Percentiles rank a stretch among this genome's conserved stretches.
Evolutionary conservation across 2,888 invertebrate genomes (phyloP).

Genomic region (Drosophila greeni): DNA sequence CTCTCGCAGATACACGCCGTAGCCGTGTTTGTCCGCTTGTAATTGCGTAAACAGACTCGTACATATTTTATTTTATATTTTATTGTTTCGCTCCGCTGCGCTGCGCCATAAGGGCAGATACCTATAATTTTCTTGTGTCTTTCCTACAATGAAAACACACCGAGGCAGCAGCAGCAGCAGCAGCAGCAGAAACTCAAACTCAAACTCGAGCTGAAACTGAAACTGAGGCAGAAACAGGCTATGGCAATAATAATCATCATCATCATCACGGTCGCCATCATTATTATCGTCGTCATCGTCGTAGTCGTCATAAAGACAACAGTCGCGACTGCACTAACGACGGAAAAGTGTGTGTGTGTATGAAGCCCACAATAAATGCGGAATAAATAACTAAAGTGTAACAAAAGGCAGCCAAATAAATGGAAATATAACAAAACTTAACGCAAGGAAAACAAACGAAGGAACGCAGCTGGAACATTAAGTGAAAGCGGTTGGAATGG

Average conservation of each 20-base stretch:
- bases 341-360: constrained; percentile 47
- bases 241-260: constrained; percentile 53
- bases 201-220: constrained; percentile 19
- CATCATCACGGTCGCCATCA: constrained; percentile 33
- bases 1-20: constrained; percentile 14
- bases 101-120: constrained; percentile 74
- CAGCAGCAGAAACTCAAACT: constrained; percentile 28
- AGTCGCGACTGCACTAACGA: constrained; percentile 70
- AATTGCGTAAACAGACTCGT: constrained; percentile 75
- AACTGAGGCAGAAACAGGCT: constrained; percentile 44
- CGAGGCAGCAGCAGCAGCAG: constrained; percentile 33
- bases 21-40: constrained; percentile 64
- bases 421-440: constrained; percentile 66
- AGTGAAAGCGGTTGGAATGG: constrained; percentile 14
- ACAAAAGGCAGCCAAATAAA: constrained; percentile 71
- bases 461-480: constrained; percentile 43
- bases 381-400: constrained; percentile 73
- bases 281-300: constrained; percentile 25
- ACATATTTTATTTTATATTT: constrained; percentile 76
- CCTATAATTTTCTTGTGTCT: constrained; percentile 75
- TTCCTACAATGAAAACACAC: constrained; percentile 67
- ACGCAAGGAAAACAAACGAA: constrained; percentile 60
- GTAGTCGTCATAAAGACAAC: constrained; percentile 68
- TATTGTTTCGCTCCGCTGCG: constrained; percentile 75
- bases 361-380: constrained; percentile 69